Percentiles rank a stretch among this genome's conserved stretches.
Conservation (phyloP, 2,797 vertebrate species). For the Phalanger gymnotis region DNA sequence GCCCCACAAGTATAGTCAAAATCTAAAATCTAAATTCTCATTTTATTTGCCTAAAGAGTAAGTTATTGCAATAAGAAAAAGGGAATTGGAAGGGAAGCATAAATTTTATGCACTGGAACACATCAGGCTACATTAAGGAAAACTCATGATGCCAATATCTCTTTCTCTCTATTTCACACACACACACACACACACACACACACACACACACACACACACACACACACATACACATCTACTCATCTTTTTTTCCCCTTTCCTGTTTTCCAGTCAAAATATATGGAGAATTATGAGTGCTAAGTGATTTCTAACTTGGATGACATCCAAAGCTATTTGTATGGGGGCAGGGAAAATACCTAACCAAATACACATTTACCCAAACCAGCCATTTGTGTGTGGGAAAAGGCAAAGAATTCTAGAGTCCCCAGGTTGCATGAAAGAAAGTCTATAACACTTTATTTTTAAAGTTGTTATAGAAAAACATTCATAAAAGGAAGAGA, state of each 20-base stretch:
- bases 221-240: no score
- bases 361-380: background rate
- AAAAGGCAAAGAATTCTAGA: background rate
- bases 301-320: background rate
- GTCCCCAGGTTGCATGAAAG: background rate
- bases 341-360: background rate
- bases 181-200: no score
- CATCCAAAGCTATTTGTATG: background rate
- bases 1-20: background rate
- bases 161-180: no score
- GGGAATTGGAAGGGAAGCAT: background rate
- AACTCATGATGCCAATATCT: background rate
- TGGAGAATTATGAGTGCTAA: background rate
- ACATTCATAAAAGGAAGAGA: background rate
- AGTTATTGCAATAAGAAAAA: background rate
- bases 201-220: no score
- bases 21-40: background rate
- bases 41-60: background rate
- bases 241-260: background rate
- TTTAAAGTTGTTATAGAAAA: background rate
- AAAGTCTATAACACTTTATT: background rate
- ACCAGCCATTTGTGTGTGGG: background rate
- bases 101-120: background rate
- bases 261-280: background rate
- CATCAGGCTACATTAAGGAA: background rate